Base-by-base conservation (phyloP, 2,113 vertebrate genomes). In the Cathartes aura region DNA sequence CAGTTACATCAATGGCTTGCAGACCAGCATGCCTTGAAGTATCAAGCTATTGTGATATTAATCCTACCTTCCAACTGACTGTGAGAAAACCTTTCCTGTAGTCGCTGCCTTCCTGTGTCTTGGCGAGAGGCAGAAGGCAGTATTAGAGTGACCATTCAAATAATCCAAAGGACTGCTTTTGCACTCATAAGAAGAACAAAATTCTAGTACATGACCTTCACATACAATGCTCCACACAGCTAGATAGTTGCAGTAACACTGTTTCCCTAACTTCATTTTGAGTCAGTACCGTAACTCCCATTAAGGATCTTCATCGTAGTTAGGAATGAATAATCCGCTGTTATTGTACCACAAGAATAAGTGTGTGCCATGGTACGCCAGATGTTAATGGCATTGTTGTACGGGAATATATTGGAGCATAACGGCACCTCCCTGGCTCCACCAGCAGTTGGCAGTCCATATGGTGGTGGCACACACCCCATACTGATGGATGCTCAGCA, bases 401-500 rank as follows among this genome's bases (percentile, higher is more conserved):
- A 68, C 52, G 43, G 95, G 96, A 47, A 97, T 89, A 34, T 56
- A 95, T 74, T 87, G 92, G 62, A 89, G 93, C 86, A 15, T 79
- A 15, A 82, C 4, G 1, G 96, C 93, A 84, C 94, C 93, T 82
- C 76, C 71, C 87, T 50, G 81, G 78, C 85, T 97, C 86, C 93
- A 73, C 89, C 64, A 82, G 85, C 97, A 97, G 96, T 85, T 97
- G 97, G 94, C 91, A 9, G 59, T 64, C 96, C 97, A 95, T 87
- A 95, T 97, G 98, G 96, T 73, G 80, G 93, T 93, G 88, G 94
- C 95, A 93, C 83, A 90, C 42, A 36, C 95, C 92, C 97, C 95
- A 56, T 87, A 45, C 97, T 97, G 96, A 98, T 96, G 91, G 96
- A 97, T 81, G 94, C 86, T 89, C 86, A 96, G 95, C 97, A 97